Percentiles rank a stretch among this genome's conserved stretches.
Conservation (phyloP, 2,113 vertebrate genomes). For the Aramus guarauna region DNA sequence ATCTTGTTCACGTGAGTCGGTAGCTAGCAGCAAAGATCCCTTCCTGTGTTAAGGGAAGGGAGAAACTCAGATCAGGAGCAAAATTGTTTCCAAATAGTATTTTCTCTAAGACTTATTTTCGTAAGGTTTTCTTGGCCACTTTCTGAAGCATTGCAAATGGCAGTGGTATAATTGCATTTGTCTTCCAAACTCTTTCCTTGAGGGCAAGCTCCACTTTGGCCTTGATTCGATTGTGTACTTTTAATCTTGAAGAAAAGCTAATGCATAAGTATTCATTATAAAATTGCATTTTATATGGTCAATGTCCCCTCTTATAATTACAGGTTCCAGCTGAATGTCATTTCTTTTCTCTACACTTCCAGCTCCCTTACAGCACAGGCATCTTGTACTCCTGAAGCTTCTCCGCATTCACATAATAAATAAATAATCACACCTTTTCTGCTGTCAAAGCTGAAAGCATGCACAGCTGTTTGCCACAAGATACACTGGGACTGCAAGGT, state of each 20-base stretch:
- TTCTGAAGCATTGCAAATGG: background rate
- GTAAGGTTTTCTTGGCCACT: background rate
- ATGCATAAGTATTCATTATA: slow-evolving; percentile 54
- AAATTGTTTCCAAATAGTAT: background rate
- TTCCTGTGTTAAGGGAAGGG: background rate
- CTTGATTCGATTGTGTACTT: slow-evolving; percentile 59
- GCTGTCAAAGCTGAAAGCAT: slow-evolving; percentile 55
- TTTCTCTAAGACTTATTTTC: background rate
- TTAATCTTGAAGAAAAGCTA: slow-evolving; percentile 53
- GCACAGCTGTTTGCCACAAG: slow-evolving; percentile 56
- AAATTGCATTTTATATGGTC: slow-evolving; percentile 43
- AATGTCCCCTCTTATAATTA: slow-evolving; percentile 30
- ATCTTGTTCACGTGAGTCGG: background rate
- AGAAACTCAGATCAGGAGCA: background rate
- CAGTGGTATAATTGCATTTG: slow-evolving; percentile 47
- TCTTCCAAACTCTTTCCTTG: slow-evolving; percentile 49
- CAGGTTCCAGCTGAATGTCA: slow-evolving; percentile 25
- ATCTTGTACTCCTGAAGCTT: background rate
- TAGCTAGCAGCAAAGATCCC: background rate
- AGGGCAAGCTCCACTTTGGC: slow-evolving; percentile 48
- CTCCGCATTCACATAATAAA: slow-evolving; percentile 19
- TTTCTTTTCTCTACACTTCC: slow-evolving; percentile 1
- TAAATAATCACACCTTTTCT: slow-evolving; percentile 62
- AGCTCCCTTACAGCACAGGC: background rate
- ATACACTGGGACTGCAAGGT: slow-evolving; percentile 45